Base-by-base conservation (phyloP, 1,140 invertebrate species). In the Drosophila baimaii region DNA sequence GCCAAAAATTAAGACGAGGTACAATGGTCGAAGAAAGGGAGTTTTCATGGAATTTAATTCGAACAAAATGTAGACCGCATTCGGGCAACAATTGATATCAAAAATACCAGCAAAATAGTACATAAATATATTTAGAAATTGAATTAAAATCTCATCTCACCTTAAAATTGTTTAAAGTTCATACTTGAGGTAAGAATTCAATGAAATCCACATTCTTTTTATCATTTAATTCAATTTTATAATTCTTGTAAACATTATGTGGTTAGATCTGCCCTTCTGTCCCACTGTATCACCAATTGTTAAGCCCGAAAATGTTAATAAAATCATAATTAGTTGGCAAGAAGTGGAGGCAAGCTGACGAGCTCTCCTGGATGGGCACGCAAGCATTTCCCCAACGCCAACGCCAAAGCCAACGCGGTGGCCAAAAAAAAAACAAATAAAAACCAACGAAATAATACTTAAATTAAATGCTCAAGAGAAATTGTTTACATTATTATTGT, bases 281-380 rank as follows among this genome's bases (percentile, higher is more conserved):
- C 47, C 64, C 83, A 66, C 37, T 73, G 70, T 46, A 41, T 13
- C 43, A 8, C 62, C 46, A 41, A 79, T 66, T 83, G 64, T 83
- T 77, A 77, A 83, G 83, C 79, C 79, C 47, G 54, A 89, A 86
- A 89, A 88, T 88, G 83, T 77, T 70, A 89, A 88, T 89, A 61
- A 62, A 77, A 71, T 80, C 65, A 73, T 70, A 55, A 70, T 79
- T 62, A 54, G 47, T 74, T 37, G 27, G 69, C 27, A 54, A 62
- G 58, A 52, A 54, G 17, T 15, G 19, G 37, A 17, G 54, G 39
- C 29, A 27, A 47, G 37, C 17, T 33, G 71, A 37, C 27, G 33
- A 69, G 78, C 75, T 75, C 41, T 81, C 41, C 72, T 63, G 59
- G 49, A 46, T 63, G 66, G 39, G 65, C 83, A 86, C 83, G 83